Evolutionary conservation across 2,888 invertebrate species (phyloP).

Genomic region (Amiota minor): DNA sequence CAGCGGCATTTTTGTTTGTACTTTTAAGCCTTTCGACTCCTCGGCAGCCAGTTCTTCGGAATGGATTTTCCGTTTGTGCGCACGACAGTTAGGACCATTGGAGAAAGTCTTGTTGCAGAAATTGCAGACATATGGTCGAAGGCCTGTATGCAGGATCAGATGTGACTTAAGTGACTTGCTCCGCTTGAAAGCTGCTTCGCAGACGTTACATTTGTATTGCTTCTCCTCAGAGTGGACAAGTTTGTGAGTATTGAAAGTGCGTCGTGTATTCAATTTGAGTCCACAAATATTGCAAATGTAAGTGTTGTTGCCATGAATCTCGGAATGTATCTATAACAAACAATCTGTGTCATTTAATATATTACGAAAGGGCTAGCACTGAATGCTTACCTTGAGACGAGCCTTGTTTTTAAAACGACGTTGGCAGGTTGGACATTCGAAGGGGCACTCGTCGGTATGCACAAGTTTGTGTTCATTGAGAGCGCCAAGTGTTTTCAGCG

Average conservation of each 20-base stretch:
- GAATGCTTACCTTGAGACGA: slow-evolving; percentile 61
- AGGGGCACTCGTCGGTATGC: slow-evolving; percentile 74
- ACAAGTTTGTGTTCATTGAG: slow-evolving; percentile 75
- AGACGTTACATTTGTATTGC: slow-evolving; percentile 70
- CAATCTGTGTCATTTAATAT: slow-evolving; percentile 22
- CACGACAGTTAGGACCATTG: slow-evolving; percentile 73
- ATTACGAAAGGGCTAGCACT: neutral
- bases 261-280: slow-evolving; percentile 71
- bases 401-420: slow-evolving; percentile 71
- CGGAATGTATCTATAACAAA: slow-evolving; percentile 70
- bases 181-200: slow-evolving; percentile 71
- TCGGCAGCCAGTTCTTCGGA: slow-evolving; percentile 71
- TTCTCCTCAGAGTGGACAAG: slow-evolving; percentile 71
- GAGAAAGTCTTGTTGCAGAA: slow-evolving; percentile 72
- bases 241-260: slow-evolving; percentile 74
- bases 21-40: slow-evolving; percentile 68
- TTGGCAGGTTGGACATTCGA: slow-evolving; percentile 72
- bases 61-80: slow-evolving; percentile 72
- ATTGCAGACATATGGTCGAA: slow-evolving; percentile 72
- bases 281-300: slow-evolving; percentile 74
- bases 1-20: slow-evolving; percentile 67
- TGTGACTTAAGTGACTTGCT: slow-evolving; percentile 72
- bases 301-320: slow-evolving; percentile 72
- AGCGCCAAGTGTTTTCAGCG: slow-evolving; percentile 74
- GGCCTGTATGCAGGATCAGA: slow-evolving; percentile 72